Evolutionary conservation across 2,888 invertebrate genomes (phyloP).

Genomic region (Galerucella pusilla): DNA sequence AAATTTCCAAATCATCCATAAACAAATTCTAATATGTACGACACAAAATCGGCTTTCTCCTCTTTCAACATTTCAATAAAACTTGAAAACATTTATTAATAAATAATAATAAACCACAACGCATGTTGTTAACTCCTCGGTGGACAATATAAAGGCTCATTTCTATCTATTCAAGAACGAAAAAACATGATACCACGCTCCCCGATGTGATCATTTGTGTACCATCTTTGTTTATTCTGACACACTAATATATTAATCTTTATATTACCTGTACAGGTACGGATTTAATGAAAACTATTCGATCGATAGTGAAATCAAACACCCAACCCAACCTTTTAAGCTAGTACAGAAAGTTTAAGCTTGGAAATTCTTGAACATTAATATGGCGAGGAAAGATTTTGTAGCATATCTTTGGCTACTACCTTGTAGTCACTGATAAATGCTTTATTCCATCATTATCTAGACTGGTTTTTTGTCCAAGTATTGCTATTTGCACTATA

Average conservation of each 20-base stretch:
- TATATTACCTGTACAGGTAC: constrained; percentile 20
- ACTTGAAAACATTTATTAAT: constrained; percentile 21
- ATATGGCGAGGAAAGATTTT: no score
- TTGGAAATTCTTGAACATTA: no score
- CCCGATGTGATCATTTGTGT: constrained; percentile 32
- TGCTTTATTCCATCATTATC: no score
- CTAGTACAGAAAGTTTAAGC: no score
- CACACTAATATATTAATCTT: constrained; percentile 36
- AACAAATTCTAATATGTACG: not conserved
- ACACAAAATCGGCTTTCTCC: constrained; percentile 7
- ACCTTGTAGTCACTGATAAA: no score
- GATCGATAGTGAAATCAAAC: no score
- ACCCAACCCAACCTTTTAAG: no score
- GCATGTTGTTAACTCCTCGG: constrained; percentile 14
- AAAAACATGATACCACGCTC: constrained; percentile 14
- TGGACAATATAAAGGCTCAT: constrained; percentile 24
- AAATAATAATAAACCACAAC: constrained; percentile 21
- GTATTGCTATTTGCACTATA: no score
- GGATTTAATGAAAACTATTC: not conserved
- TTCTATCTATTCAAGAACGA: constrained; percentile 25
- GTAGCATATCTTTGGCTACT: no score
- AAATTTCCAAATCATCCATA: not conserved
- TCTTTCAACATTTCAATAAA: constrained; percentile 7
- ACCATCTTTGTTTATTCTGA: constrained; percentile 19
- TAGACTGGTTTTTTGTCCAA: no score